Percentiles rank a stretch among this genome's conserved stretches.
Conservation (phyloP, 2,113 vertebrate genomes). For the Stictonetta naevosa region DNA sequence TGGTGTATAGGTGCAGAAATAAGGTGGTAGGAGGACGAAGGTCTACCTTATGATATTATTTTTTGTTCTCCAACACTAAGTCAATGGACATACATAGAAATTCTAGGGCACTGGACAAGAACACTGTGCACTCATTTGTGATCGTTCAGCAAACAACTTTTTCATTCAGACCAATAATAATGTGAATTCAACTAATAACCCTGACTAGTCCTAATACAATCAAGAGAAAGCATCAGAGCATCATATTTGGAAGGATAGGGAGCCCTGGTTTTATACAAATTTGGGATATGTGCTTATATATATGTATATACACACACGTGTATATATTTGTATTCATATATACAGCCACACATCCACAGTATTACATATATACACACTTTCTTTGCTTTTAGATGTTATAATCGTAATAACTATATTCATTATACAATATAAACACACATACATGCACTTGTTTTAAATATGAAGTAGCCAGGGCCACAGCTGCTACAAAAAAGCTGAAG, state of each 20-base stretch:
- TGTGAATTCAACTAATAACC: not conserved
- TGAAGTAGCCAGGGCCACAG: not conserved
- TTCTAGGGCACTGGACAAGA: not conserved
- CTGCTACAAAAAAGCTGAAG: not conserved
- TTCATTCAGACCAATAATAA: not conserved
- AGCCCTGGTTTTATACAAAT: not conserved
- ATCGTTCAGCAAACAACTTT: not conserved
- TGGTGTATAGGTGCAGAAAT: not conserved
- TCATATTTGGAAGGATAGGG: not conserved
- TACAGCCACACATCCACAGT: not conserved
- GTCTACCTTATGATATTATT: not conserved
- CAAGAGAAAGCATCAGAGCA: not conserved
- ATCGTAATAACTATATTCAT: not conserved
- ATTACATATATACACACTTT: not conserved
- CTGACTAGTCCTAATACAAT: not conserved
- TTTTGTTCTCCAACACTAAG: not conserved
- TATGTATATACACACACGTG: fast-evolving
- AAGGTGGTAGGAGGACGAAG: not conserved
- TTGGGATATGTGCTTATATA: not conserved
- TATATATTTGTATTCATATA: not conserved
- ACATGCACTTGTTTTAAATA: not conserved
- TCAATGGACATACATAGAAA: not conserved
- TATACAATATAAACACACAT: not conserved
- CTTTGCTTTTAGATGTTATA: not conserved
- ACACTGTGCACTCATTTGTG: not conserved